Percentiles rank a stretch among this genome's conserved stretches.
phyloP scores from a whole-genome alignment of 1,140 invertebrate genomes.

The Bombus picipes region DNA sequence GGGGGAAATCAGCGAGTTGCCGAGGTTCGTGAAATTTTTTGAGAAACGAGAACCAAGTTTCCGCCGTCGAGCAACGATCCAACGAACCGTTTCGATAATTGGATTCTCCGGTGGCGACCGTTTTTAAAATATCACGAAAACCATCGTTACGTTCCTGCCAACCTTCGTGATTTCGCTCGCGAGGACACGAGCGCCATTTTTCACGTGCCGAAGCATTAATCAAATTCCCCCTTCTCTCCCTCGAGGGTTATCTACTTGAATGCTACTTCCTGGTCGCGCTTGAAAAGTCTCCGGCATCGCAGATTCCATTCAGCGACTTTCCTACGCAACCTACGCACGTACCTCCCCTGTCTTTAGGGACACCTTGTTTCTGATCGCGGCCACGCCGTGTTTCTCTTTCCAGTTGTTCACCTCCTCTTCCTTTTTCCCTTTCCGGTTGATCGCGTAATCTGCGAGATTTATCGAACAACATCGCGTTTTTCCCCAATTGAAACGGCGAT shows the following conservation, averaged over 20 bases:
- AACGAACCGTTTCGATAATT: conserved; percentile 33
- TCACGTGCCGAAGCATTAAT: conserved; percentile 63
- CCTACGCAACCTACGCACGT: conserved; percentile 17
- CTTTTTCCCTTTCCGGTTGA: no score
- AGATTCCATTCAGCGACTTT: conserved; percentile 12
- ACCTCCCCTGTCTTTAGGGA: neutral
- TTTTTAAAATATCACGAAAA: conserved; percentile 29
- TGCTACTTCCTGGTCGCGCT: conserved; percentile 14
- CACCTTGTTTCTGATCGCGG: neutral
- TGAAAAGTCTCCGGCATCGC: conserved; percentile 22
- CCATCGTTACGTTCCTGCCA: conserved; percentile 20
- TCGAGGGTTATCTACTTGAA: conserved; percentile 17
- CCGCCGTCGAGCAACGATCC: neutral
- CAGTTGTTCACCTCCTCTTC: no score
- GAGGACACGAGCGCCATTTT: conserved; percentile 48
- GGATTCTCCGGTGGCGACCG: neutral
- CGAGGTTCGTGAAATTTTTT: neutral
- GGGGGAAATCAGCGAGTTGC: neutral
- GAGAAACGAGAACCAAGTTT: conserved; percentile 28
- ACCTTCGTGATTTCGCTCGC: conserved; percentile 37
- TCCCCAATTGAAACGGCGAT: no score
- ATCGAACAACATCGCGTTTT: neutral
- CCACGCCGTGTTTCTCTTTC: neutral
- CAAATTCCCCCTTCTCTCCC: conserved; percentile 35
- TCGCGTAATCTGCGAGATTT: neutral